A percentile compares a stretch with the other conserved stretches of the same genome.
Conservation (phyloP, 2,888 invertebrate genomes). For the Dryococelus australis region DNA sequence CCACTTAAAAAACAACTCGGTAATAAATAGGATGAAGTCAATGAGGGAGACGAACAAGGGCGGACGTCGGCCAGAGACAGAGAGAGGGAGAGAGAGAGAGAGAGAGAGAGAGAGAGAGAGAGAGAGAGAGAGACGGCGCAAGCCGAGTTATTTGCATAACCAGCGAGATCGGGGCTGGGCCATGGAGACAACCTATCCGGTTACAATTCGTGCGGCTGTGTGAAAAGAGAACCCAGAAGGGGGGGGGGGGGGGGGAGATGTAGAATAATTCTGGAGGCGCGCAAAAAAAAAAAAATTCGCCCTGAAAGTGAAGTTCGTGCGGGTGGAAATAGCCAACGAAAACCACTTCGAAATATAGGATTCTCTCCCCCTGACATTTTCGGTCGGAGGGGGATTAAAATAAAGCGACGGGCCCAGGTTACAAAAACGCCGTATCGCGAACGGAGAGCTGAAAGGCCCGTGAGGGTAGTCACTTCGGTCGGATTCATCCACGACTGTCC, state of each 20-base stretch:
- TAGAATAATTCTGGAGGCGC: conserved; percentile 10
- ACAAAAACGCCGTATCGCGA: not conserved
- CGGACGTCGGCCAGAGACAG: conserved; percentile 44
- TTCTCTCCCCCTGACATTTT: conserved; percentile 1
- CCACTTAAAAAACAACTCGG: conserved; percentile 16
- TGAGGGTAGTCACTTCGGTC: not conserved
- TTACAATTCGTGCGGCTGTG: not conserved
- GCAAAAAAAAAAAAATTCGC: not conserved
- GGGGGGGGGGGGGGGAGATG: not conserved
- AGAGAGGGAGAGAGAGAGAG: conserved; percentile 46
- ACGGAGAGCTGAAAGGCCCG: not conserved
- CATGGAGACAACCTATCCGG: conserved; percentile 2
- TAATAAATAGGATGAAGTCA: conserved; percentile 16
- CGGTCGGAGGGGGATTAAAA: conserved; percentile 5
- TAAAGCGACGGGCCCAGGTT: not conserved
- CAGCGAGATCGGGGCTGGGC: not conserved
- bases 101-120: conserved; percentile 21
- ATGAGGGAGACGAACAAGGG: conserved; percentile 16
- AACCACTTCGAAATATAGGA: conserved; percentile 10
- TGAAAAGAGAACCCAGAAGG: not conserved
- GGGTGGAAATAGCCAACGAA: conserved; percentile 8
- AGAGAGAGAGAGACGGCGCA: conserved; percentile 19
- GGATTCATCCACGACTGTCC: not conserved
- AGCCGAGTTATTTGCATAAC: not conserved
- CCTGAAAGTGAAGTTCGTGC: conserved; percentile 3